phyloP scores from a whole-genome alignment of 2,888 invertebrate species.

The Agrotis clavis region DNA sequence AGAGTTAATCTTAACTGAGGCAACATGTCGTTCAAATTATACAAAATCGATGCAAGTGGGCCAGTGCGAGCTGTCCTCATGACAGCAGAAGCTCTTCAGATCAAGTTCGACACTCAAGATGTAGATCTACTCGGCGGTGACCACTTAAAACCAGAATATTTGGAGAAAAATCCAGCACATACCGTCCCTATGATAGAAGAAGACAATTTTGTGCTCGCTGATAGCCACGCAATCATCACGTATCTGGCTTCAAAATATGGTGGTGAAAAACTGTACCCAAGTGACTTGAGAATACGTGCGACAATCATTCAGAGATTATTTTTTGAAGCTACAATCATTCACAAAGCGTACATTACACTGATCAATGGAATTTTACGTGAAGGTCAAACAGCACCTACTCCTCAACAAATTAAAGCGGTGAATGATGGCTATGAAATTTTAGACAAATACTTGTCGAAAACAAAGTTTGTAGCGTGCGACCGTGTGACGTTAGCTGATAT shows the following conservation, averaged over 20 bases:
- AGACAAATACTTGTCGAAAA: conserved; percentile 72
- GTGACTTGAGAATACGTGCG: conserved; percentile 68
- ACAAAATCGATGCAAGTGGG: not conserved
- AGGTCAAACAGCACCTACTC: conserved; percentile 39
- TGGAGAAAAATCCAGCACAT: conserved; percentile 74
- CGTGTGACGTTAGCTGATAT: conserved; percentile 74
- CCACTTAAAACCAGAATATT: conserved; percentile 66
- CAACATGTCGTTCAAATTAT: conserved; percentile 2
- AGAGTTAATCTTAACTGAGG: not conserved
- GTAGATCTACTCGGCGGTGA: conserved; percentile 64
- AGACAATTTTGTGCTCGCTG: conserved; percentile 35
- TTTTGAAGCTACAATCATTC: conserved; percentile 64
- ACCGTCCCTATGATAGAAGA: conserved; percentile 75
- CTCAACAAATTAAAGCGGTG: conserved; percentile 55
- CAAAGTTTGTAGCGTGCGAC: conserved; percentile 68
- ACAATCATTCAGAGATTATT: conserved; percentile 71
- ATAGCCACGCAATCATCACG: conserved; percentile 64
- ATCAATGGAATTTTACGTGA: not conserved
- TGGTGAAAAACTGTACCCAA: conserved; percentile 71
- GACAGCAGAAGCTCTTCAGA: conserved; percentile 61
- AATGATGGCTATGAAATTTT: conserved; percentile 70
- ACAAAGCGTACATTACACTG: conserved; percentile 51
- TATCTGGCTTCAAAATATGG: conserved; percentile 77
- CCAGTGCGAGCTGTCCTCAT: not conserved
- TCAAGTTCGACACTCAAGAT: conserved; percentile 62